Evolutionary conservation across 2,888 invertebrate genomes (phyloP), one percentile per base, ranked within the genome.

Genomic region (Ariolimax columbianus): DNA sequence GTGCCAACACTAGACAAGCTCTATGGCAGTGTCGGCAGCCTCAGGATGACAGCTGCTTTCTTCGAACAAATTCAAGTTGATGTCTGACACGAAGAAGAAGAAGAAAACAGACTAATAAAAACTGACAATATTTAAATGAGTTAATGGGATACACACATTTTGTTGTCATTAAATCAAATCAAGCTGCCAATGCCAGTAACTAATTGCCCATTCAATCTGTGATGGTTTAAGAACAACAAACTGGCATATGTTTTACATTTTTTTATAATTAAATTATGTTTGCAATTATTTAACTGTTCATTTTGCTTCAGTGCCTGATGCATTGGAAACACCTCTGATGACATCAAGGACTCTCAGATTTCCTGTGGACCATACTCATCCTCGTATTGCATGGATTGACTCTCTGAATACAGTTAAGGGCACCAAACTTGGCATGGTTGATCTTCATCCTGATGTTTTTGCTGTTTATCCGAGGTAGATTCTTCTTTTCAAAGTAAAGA

Each of bases 361-460:
- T 73, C 91, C 90, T 26, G 89, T 90, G 26, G 86, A 88, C n/a
- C 91, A 89, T 83, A 66, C 87, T 40, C 79, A 82, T 33, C 89
- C 93, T 2, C 92, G 92, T 81, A 93, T 94, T 86, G 93, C 94
- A 9, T 94, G 94, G 94, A 87, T 94, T 17, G 94, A 94, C 86
- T 92, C 92, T 1, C 89, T 94, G 77, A 87, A 89, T 59, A 90
- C 91, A 7, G 66, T 90, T 7, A 90, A 92, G 66, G 92, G 92
- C 79, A 90, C 92, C 78, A 94, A 94, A 86, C 88, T 97, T n/a
- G 98, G 97, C 0, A 94, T 99, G 0, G 95, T 98, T 55, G 97
- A 97, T 93, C 95, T 99, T 66, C 98, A 99, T 95, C 98, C 99
- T 0, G 96, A 96, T 87, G 95, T 99, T 17, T 99, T 97, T 94